phyloP scores from a whole-genome alignment of 1,140 invertebrate genomes.

The Littorina saxatilis region DNA sequence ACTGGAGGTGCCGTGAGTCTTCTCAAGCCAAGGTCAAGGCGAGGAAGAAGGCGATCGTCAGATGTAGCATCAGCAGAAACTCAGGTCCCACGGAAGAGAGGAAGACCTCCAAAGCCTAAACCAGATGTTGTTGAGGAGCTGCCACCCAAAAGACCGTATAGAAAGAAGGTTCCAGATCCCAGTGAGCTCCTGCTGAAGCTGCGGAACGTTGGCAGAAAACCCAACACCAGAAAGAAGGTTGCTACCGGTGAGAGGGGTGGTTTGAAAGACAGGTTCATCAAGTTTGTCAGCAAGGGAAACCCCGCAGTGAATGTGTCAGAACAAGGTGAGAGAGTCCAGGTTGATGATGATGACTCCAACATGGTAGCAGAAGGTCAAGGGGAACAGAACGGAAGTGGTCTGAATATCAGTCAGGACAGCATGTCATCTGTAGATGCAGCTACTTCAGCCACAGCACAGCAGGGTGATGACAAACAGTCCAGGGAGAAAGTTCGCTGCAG shows the following conservation, averaged over 20 bases:
- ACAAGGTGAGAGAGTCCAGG: not conserved
- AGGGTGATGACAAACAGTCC: not conserved
- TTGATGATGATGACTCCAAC: not conserved
- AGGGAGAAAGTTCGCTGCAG: constrained; percentile 27
- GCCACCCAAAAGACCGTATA: constrained; percentile 29
- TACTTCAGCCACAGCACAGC: not conserved
- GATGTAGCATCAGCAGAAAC: not conserved
- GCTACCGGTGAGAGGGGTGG: not conserved
- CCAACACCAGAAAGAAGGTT: constrained; percentile 26
- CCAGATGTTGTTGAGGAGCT: constrained; percentile 23
- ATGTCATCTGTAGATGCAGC: constrained; percentile 4
- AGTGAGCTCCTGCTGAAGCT: constrained; percentile 34
- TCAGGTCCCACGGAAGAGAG: constrained; percentile 17
- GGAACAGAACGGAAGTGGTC: not conserved
- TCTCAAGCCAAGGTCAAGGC: not conserved
- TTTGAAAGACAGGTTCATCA: constrained; percentile 19
- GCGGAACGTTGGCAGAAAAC: constrained; percentile 33
- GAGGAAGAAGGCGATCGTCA: not conserved
- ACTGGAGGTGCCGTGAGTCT: too few species aligned
- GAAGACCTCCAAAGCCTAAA: constrained; percentile 21
- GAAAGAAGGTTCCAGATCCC: constrained; percentile 29
- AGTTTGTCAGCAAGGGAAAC: constrained; percentile 27
- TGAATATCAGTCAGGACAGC: constrained; percentile 22
- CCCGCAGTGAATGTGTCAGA: not conserved
- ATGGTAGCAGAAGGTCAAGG: not conserved